Conservation (phyloP, 2,113 vertebrate species). For the Zingel zingel region DNA sequence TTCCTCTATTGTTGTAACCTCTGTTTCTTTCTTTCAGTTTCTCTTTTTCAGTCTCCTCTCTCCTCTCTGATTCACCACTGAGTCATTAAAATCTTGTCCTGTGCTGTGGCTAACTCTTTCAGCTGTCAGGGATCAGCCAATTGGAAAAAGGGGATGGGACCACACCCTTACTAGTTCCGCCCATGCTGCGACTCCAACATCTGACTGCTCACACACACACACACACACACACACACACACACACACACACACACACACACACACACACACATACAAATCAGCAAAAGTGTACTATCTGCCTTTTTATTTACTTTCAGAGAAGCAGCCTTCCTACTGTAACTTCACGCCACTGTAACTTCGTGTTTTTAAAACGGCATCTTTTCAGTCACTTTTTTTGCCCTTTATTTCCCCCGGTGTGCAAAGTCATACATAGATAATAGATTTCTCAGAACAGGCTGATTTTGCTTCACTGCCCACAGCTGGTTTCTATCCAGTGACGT, state of each 20-base stretch:
- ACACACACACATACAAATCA: neutral
- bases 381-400: neutral
- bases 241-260: neutral
- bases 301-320: neutral
- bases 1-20: neutral
- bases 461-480: neutral
- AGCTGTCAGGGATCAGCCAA: constrained; percentile 53
- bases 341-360: too few relatives aligned
- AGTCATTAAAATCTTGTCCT: constrained; percentile 41
- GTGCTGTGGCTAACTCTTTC: constrained; percentile 2
- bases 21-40: neutral
- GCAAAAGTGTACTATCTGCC: neutral
- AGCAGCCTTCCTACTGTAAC: neutral
- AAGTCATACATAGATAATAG: neutral
- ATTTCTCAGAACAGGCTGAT: neutral
- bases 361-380: neutral
- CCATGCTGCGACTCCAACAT: constrained; percentile 21
- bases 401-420: neutral
- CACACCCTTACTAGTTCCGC: constrained; percentile 32
- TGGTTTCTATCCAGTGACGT: neutral
- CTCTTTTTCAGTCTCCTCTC: neutral
- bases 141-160: constrained; percentile 25
- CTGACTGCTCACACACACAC: neutral
- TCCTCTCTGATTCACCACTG: constrained; percentile 39
- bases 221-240: neutral